Conservation (phyloP, 2,888 invertebrate genomes). For the Nymphalis urticae region DNA sequence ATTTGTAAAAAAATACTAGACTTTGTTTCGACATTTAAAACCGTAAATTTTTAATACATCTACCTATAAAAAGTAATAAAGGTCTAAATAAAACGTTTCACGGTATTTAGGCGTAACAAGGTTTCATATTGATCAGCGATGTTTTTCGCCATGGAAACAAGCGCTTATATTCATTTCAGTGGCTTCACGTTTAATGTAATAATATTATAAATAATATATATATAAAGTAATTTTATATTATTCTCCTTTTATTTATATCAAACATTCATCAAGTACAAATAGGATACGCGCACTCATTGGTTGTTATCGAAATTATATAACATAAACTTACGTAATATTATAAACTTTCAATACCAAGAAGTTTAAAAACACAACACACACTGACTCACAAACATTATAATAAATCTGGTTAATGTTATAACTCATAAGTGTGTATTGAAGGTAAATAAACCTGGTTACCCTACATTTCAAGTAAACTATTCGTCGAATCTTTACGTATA, state of each 20-base stretch:
- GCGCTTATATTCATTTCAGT: background rate
- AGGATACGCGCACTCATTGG: too few species aligned
- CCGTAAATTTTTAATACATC: background rate
- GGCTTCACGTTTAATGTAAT: background rate
- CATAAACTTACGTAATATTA: background rate
- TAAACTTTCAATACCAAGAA: background rate
- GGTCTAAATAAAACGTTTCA: background rate
- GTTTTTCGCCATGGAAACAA: background rate
- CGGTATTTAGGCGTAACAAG: background rate
- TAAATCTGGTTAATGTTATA: too few species aligned
- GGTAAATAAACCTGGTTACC: too few species aligned
- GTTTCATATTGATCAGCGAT: conserved; percentile 4
- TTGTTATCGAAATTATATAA: background rate
- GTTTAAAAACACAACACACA: background rate
- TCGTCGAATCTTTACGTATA: too few species aligned
- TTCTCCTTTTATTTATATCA: too few species aligned
- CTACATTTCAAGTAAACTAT: too few species aligned
- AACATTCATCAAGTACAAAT: too few species aligned
- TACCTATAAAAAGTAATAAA: background rate
- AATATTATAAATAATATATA: too few species aligned
- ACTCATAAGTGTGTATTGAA: too few species aligned
- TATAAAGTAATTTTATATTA: too few species aligned
- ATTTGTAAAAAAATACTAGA: too few species aligned
- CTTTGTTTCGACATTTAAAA: too few species aligned
- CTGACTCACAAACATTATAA: background rate